Percentiles rank a stretch among this genome's conserved stretches.
Conservation (phyloP, 2,797 vertebrate species). For the Pempheris klunzingeri region DNA sequence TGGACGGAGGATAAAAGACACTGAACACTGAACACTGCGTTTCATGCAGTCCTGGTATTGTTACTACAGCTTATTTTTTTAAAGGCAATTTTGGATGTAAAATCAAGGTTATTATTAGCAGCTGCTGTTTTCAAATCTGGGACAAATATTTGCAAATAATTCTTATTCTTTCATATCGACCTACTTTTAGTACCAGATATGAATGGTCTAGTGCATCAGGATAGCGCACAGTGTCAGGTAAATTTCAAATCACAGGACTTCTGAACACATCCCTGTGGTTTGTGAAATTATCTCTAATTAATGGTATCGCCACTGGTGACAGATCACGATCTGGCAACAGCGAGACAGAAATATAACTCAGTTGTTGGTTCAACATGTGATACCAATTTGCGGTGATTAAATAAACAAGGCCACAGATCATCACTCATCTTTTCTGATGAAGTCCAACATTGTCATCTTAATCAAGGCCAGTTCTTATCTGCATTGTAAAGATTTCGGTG, state of each 20-base stretch:
- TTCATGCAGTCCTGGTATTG: conserved; percentile 3
- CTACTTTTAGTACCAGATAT: conserved; percentile 26
- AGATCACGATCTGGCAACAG: conserved; percentile 3
- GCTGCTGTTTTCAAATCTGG: conserved; percentile 27
- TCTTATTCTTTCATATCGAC: conserved; percentile 28
- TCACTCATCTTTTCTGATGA: conserved; percentile 30
- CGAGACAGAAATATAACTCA: conserved; percentile 2
- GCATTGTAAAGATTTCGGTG: background rate
- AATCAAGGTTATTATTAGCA: conserved; percentile 31
- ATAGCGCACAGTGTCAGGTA: conserved; percentile 21
- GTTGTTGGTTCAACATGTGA: conserved; percentile 37
- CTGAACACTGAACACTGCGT: conserved; percentile 14
- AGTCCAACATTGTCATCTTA: conserved; percentile 22
- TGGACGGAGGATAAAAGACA: conserved; percentile 46
- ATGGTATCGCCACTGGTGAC: conserved; percentile 10
- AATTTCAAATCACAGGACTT: conserved; percentile 10
- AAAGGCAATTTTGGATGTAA: conserved; percentile 7
- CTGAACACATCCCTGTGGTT: conserved; percentile 2
- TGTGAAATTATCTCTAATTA: conserved; percentile 24
- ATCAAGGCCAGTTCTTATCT: conserved; percentile 3
- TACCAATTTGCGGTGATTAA: conserved; percentile 39
- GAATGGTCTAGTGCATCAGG: background rate
- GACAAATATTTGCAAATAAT: conserved; percentile 19
- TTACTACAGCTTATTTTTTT: background rate
- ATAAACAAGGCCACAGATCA: conserved; percentile 42